phyloP scores from a whole-genome alignment of 2,113 vertebrate genomes.

The Sander lucioperca region DNA sequence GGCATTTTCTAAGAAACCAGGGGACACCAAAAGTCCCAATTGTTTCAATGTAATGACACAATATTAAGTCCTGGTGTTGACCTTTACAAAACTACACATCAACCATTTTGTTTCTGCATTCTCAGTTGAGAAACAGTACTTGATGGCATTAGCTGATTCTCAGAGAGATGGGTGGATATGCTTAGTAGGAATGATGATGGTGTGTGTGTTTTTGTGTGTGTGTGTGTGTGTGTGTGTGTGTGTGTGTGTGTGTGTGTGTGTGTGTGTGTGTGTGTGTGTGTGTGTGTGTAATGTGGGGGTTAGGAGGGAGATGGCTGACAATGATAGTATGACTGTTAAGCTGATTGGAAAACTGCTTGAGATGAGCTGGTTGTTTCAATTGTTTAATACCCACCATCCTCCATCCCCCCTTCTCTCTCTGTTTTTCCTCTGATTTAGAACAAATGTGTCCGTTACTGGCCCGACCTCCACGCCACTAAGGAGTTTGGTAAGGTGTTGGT shows the following conservation, averaged over 20 bases:
- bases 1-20: background rate
- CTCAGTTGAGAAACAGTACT: slow-evolving; percentile 8
- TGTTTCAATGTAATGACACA: background rate
- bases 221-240: background rate
- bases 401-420: background rate
- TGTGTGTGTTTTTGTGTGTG: too few relatives aligned
- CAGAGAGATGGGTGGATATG: slow-evolving; percentile 4
- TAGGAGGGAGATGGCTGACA: slow-evolving; percentile 21
- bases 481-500: slow-evolving; percentile 85
- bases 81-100: background rate
- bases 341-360: slow-evolving; percentile 73
- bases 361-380: slow-evolving; percentile 58
- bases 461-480: slow-evolving; percentile 80
- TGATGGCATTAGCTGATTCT: slow-evolving; percentile 31
- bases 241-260: background rate
- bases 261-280: background rate
- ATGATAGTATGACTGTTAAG: slow-evolving; percentile 77
- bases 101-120: slow-evolving; percentile 20
- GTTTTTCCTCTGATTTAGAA: slow-evolving; percentile 78
- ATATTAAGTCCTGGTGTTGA: background rate
- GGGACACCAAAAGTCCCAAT: background rate
- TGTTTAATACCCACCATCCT: slow-evolving; percentile 52
- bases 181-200: slow-evolving; percentile 10
- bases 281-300: slow-evolving; percentile 20
- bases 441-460: slow-evolving; percentile 92